These are phyloP conservation scores for Petrosia ficiformis DNA, from an alignment of 37 sponge, comb jelly and placozoan genomes.

Conservation along the genomic window DNA sequence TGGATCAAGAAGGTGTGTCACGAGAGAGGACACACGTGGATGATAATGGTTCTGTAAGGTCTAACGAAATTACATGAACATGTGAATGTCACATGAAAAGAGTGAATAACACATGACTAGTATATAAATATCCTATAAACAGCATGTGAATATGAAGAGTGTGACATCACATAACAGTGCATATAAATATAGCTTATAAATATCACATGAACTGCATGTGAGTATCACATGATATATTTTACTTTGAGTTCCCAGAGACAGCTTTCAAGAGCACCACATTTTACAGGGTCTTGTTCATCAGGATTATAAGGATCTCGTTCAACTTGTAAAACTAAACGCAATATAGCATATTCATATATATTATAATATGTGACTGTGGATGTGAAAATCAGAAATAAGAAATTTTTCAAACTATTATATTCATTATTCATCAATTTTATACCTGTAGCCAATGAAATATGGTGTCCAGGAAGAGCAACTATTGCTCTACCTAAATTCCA, in stretches of 20 bases:
- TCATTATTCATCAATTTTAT: no score
- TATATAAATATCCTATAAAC: no score
- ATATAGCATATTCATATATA: not conserved
- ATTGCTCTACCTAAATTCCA: no score
- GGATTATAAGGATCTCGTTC: conserved; percentile 63
- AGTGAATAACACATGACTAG: not conserved
- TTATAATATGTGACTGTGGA: not conserved
- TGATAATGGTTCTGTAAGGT: conserved; percentile 79
- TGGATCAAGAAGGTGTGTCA: conserved; percentile 53
- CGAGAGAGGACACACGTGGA: conserved; percentile 60
- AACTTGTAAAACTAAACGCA: not conserved
- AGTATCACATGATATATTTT: not conserved
- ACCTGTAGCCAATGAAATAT: no score
- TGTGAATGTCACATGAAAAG: not conserved
- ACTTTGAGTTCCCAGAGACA: conserved; percentile 97
- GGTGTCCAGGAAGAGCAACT: no score
- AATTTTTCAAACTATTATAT: no score
- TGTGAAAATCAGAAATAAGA: no score
- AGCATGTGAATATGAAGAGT: no score
- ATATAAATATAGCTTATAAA: no score
- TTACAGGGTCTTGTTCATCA: conserved; percentile 71
- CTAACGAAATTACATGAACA: conserved; percentile 28
- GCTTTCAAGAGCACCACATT: conserved; percentile 83
- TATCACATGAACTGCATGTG: not conserved
- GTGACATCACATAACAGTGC: no score